Conservation (phyloP, 2,797 vertebrate species). For the Melanotaenia boesemani region DNA sequence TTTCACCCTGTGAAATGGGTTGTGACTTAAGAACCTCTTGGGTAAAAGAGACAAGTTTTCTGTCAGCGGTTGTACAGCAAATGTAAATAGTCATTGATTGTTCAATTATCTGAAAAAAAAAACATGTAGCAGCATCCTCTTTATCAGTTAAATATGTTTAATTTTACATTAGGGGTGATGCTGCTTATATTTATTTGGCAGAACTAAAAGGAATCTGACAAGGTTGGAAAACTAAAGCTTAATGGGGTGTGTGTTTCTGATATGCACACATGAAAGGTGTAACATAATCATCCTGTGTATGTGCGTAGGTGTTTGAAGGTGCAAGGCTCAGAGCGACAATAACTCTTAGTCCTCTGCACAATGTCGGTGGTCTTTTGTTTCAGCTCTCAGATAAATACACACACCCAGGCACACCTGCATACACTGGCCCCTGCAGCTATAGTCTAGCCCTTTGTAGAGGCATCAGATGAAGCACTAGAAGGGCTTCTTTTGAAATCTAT, state of each 20-base stretch:
- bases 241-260: slow-evolving; percentile 5
- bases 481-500: slow-evolving; percentile 66
- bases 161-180: background rate
- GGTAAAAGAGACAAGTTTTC: background rate
- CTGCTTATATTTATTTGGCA: background rate
- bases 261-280: slow-evolving; percentile 47
- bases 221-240: background rate
- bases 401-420: slow-evolving; percentile 28
- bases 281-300: slow-evolving; percentile 52
- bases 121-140: background rate
- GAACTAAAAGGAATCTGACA: background rate
- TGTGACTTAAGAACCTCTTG: no score
- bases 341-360: slow-evolving; percentile 48
- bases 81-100: background rate
- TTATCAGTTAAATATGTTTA: background rate
- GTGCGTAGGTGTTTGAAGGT: slow-evolving; percentile 45
- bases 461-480: slow-evolving; percentile 75
- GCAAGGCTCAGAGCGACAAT: slow-evolving; percentile 54
- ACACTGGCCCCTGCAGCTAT: slow-evolving; percentile 46
- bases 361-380: slow-evolving; percentile 71
- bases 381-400: slow-evolving; percentile 57
- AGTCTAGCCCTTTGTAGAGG: slow-evolving; percentile 70
- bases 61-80: background rate
- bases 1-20: background rate
- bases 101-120: background rate